A percentile compares a stretch with the other conserved stretches of the same genome.
phyloP scores from a whole-genome alignment of 2,113 vertebrate genomes.

The Aegotheles bennettii region DNA sequence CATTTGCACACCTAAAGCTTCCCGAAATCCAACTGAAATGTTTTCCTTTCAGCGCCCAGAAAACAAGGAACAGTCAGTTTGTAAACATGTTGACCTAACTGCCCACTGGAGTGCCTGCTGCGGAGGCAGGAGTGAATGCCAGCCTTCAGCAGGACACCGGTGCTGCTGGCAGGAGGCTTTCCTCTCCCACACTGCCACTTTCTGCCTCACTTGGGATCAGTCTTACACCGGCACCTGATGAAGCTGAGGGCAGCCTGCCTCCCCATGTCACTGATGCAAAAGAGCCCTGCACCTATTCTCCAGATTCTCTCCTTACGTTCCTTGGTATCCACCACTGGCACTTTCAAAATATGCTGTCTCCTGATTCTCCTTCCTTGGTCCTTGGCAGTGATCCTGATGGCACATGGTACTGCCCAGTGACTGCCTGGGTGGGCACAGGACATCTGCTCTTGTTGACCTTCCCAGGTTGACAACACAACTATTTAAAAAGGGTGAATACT shows the following conservation, averaged over 20 bases:
- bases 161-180: fast-evolving
- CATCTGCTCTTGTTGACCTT: neutral
- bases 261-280: neutral
- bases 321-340: neutral
- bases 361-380: neutral
- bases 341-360: neutral
- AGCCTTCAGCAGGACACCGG: fast-evolving
- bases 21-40: neutral
- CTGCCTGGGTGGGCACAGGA: neutral
- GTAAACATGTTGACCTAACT: neutral
- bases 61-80: neutral
- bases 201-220: neutral
- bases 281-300: neutral
- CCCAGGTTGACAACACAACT: neutral
- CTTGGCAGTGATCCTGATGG: neutral
- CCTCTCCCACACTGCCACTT: neutral
- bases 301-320: neutral
- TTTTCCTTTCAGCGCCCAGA: neutral
- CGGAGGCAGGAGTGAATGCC: fast-evolving
- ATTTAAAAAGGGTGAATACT: neutral
- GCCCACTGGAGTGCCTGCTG: fast-evolving
- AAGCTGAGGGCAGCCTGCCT: neutral
- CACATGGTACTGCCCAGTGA: neutral
- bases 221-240: too few relatives aligned
- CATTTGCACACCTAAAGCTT: neutral